Conservation (phyloP, 2,797 vertebrate genomes). For the Chloroceryle amazona region DNA sequence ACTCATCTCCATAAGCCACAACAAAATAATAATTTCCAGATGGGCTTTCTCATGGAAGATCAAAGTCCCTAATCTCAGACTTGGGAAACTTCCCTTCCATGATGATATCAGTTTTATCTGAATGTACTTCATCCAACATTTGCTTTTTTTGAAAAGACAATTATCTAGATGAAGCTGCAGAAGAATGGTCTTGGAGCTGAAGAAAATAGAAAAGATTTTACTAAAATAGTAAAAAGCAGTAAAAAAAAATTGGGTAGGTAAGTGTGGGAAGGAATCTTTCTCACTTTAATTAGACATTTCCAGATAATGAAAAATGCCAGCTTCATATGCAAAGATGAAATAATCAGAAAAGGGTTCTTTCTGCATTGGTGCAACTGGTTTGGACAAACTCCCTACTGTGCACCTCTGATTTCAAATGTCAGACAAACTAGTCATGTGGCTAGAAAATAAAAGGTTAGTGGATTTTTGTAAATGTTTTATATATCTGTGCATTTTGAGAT, state of each 20-base stretch:
- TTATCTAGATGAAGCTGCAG: neutral
- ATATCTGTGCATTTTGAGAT: neutral
- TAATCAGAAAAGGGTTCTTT: neutral
- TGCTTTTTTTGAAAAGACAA: neutral
- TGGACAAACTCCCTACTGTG: neutral
- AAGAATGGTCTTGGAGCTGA: neutral
- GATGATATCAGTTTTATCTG: slow-evolving; percentile 40
- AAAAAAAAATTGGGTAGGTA: neutral
- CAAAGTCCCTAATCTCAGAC: slow-evolving; percentile 33
- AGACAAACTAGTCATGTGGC: neutral
- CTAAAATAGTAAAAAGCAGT: neutral
- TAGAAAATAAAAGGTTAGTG: neutral
- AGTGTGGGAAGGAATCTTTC: neutral
- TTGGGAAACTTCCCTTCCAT: slow-evolving; percentile 38
- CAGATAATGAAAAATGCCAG: neutral
- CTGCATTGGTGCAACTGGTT: neutral
- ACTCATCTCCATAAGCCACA: slow-evolving; percentile 30
- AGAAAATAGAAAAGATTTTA: neutral
- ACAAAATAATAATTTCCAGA: slow-evolving; percentile 59
- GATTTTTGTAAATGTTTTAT: neutral
- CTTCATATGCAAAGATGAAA: neutral
- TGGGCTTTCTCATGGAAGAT: slow-evolving; percentile 56
- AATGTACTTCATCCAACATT: neutral
- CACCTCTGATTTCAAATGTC: neutral
- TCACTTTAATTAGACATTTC: neutral